Evolutionary conservation across 2,797 vertebrate genomes (phyloP).

Genomic region (Linurgus olivaceus): DNA sequence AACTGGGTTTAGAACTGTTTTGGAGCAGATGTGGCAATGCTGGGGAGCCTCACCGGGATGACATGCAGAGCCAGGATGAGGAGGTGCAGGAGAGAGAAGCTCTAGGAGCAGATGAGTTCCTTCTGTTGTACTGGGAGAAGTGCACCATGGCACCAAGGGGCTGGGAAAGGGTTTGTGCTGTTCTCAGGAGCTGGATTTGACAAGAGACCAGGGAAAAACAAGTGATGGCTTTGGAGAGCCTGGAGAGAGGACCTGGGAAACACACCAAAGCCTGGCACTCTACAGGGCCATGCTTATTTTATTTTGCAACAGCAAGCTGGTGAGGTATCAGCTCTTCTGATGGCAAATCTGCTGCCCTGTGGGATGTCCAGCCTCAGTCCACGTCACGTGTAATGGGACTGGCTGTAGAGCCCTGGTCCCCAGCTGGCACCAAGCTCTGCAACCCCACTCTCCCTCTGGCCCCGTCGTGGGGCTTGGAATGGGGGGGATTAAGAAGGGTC

Average conservation of each 20-base stretch:
- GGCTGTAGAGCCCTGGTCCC: accelerated
- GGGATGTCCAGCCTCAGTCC: neutral
- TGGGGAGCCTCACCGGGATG: neutral
- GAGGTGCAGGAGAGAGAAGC: neutral
- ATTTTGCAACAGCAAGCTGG: neutral
- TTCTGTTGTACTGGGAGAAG: neutral
- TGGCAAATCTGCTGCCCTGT: neutral
- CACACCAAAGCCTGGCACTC: neutral
- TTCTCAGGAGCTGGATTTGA: neutral
- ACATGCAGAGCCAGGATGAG: neutral
- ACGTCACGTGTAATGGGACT: accelerated
- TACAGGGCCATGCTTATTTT: neutral
- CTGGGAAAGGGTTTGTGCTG: neutral
- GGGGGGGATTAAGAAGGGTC: neutral
- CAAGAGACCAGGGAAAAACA: neutral
- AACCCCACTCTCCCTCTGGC: accelerated
- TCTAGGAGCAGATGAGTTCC: neutral
- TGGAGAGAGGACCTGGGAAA: neutral
- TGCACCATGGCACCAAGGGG: neutral
- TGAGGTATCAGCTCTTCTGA: neutral
- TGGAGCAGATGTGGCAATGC: neutral
- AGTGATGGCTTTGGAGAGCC: neutral
- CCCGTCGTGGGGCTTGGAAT: accelerated
- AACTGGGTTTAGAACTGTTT: neutral
- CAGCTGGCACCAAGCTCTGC: accelerated